Evolutionary conservation across 2,797 vertebrate species (phyloP).

Genomic region (Mycteria americana): DNA sequence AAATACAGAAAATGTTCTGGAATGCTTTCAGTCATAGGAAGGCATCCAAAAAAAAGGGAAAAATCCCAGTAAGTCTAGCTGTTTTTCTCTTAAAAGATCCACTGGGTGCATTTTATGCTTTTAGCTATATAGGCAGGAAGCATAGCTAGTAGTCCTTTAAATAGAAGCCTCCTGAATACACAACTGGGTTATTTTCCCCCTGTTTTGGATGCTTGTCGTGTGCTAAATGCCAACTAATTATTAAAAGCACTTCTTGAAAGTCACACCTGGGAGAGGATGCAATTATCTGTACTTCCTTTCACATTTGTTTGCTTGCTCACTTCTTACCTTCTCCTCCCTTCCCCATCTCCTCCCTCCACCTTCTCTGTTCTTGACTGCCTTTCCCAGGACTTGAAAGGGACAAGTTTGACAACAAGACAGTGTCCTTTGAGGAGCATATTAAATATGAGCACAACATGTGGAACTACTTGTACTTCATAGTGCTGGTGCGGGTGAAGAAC

Average conservation of each 20-base stretch:
- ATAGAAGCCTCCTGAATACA: neutral
- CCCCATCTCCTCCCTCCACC: neutral
- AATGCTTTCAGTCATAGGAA: neutral
- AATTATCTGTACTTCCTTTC: neutral
- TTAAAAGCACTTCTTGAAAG: neutral
- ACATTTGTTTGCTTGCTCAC: neutral
- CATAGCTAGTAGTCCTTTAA: neutral
- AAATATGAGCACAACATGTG: conserved; percentile 97
- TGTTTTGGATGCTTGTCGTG: neutral
- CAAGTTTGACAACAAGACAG: conserved; percentile 98
- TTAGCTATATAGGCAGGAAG: neutral
- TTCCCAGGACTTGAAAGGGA: conserved; percentile 90
- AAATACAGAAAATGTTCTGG: neutral
- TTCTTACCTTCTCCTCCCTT: neutral
- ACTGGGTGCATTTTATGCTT: neutral
- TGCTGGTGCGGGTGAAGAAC: conserved; percentile 92
- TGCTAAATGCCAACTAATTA: conserved; percentile 1
- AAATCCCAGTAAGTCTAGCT: neutral
- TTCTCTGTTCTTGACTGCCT: neutral
- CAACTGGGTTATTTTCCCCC: neutral
- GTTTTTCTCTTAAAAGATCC: neutral
- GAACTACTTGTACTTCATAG: conserved; percentile 98
- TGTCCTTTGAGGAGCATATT: conserved; percentile 96
- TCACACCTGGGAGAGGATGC: neutral
- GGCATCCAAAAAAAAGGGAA: neutral